phyloP scores from a whole-genome alignment of 2,797 vertebrate species.

The Forpus xanthops region DNA sequence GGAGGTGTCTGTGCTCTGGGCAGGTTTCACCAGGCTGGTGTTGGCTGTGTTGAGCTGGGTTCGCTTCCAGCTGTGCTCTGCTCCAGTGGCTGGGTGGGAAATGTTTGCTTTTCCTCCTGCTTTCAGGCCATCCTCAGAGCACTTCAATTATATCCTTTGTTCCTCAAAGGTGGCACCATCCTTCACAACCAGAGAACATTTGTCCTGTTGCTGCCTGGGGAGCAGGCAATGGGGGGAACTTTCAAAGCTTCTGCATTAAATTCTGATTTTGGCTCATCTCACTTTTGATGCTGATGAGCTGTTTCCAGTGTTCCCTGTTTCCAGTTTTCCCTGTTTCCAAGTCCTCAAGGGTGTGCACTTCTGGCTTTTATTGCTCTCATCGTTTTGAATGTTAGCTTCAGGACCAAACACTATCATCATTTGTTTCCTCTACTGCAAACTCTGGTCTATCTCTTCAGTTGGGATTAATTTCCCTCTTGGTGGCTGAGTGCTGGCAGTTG shows the following conservation, averaged over 20 bases:
- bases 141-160: neutral
- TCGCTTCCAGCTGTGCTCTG: neutral
- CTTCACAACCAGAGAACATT: neutral
- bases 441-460: neutral
- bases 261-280: neutral
- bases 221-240: neutral
- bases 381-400: neutral
- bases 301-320: neutral
- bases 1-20: neutral
- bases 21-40: neutral
- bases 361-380: neutral
- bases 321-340: neutral
- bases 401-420: neutral
- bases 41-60: neutral
- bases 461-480: neutral
- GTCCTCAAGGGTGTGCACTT: neutral
- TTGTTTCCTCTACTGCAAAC: neutral
- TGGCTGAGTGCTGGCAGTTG: neutral
- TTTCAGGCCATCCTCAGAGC: neutral
- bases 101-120: neutral
- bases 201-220: fast-evolving
- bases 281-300: neutral
- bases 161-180: neutral
- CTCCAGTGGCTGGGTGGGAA: neutral
- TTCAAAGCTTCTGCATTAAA: neutral